These are phyloP conservation scores for Porites lobata DNA, from an alignment of 92 coral and sea anemone genomes.

Conservation along the genomic window DNA sequence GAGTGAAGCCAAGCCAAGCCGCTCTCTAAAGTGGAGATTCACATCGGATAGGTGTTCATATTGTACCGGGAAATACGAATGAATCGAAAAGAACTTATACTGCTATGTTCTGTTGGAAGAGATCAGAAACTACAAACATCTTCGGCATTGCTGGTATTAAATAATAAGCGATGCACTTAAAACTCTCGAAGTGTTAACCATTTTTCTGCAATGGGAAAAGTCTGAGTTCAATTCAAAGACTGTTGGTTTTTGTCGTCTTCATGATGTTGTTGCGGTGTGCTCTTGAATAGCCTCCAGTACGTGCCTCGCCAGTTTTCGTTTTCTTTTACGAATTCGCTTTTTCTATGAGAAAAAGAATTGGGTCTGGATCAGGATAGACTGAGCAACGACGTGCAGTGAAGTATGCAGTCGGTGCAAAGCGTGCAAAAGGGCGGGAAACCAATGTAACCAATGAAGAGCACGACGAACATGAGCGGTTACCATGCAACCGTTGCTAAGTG, in stretches of 20 bases:
- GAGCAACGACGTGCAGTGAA: background rate
- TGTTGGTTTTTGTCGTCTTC: background rate
- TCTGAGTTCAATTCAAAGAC: background rate
- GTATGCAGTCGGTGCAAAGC: background rate
- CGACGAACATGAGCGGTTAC: no score
- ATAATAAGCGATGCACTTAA: no score
- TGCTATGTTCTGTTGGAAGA: no score
- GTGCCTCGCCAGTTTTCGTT: constrained; percentile 71
- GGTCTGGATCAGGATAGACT: background rate
- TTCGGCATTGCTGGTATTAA: no score
- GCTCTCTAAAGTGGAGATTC: no score
- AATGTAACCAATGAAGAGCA: background rate
- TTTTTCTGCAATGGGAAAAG: background rate
- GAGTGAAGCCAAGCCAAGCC: no score
- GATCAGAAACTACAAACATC: no score
- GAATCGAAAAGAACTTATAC: no score
- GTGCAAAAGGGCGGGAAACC: background rate
- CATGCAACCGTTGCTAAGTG: no score
- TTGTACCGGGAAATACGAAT: no score
- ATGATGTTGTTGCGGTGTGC: background rate
- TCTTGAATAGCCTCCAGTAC: constrained; percentile 60
- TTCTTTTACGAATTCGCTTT: constrained; percentile 78
- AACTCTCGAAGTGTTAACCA: no score
- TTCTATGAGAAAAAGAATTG: constrained; percentile 34
- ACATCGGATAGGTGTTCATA: no score